These are phyloP conservation scores for Theristicus caerulescens DNA, from an alignment of 2,113 vertebrate species.

Conservation along the genomic window DNA sequence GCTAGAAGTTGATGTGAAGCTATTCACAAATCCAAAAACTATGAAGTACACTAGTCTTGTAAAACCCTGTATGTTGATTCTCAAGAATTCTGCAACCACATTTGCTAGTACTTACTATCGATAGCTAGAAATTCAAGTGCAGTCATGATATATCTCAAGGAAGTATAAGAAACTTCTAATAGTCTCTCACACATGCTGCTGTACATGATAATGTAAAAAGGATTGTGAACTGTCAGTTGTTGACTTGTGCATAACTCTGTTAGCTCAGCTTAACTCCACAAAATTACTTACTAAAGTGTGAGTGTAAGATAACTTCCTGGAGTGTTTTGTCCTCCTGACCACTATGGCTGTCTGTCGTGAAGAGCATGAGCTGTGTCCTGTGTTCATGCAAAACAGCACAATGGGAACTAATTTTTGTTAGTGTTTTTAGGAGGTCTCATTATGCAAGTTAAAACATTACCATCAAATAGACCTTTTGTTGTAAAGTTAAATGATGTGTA, in stretches of 20 bases:
- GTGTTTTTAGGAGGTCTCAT: not conserved
- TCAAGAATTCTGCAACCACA: not conserved
- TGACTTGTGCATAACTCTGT: not conserved
- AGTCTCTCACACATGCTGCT: not conserved
- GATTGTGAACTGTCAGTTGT: not conserved
- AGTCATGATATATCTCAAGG: not conserved
- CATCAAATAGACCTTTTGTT: not conserved
- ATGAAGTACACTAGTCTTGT: not conserved
- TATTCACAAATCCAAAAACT: not conserved
- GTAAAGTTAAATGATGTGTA: not conserved
- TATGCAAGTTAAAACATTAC: not conserved
- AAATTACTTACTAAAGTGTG: not conserved
- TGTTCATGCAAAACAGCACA: not conserved
- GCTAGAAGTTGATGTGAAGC: not conserved
- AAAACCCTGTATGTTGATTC: not conserved
- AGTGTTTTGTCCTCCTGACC: not conserved
- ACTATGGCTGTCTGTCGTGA: not conserved
- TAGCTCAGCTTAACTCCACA: not conserved
- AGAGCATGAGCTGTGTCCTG: not conserved
- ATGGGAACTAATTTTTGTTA: not conserved
- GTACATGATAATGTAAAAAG: not conserved
- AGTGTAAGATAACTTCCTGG: not conserved
- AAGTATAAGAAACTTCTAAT: not conserved
- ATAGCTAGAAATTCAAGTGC: not conserved
- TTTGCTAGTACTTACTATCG: not conserved